Base-by-base conservation (phyloP, 1,140 invertebrate genomes). In the Drepana arcuata region DNA sequence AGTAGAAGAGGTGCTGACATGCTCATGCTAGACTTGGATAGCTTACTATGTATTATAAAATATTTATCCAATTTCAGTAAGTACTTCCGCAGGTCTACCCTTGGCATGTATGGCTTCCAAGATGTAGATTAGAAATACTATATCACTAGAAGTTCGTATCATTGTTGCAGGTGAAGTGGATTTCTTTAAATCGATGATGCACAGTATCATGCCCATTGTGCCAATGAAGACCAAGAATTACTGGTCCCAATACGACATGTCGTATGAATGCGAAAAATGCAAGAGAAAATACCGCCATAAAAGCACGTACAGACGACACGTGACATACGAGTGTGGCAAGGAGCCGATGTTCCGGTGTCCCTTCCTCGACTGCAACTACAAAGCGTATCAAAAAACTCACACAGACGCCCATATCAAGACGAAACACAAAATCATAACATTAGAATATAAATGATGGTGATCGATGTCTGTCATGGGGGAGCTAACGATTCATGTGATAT, bases 291-390 rank as follows among this genome's bases (percentile, higher is more conserved):
- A 83, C 45, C 53, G 79, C 24, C 78, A 82, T 40, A 85, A 85
- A 59, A 85, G 84, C 43, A 85, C 84, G 2, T 82, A 86, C 40
- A 62, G 69, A 37, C 64, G 85, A 32, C 85, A 86, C 37, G 50
- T 79, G 6, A 79, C 75, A 0, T 85, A 84, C 34, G 85, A 85
- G 43, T 86, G 85, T 41, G 84, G 84, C 5, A 84, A 85, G 54
- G 73, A 82, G 32, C 84, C 85, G 1, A 80, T 73, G 62, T 85
- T 84, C 43, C 54, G 72, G 10, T 86, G 85, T 48, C 74, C 75
- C 9, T 75, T 83, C 36, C 27, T 84, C 36, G 68, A 85, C 41
- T 80, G 82, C 62, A 42, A 78, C 24, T 74, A 83, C 54, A 84
- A 84, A 64, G 81, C 80, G 40, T 82, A 83, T 58, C 71, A 85